These are phyloP conservation scores for Hyles vespertilio DNA, from an alignment of 1,140 invertebrate genomes.

Conservation along the genomic window DNA sequence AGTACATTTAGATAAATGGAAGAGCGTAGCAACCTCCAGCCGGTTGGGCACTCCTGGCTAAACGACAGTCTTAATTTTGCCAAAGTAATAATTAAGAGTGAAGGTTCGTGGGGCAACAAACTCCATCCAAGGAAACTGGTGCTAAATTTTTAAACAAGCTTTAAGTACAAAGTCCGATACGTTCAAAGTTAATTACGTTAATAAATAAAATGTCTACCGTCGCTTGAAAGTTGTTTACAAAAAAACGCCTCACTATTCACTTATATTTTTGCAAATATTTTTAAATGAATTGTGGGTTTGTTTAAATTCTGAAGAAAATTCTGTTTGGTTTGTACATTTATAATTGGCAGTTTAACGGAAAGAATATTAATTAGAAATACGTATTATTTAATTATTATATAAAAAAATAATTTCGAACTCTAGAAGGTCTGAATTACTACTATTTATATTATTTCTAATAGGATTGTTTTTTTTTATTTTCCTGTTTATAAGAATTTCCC, in stretches of 20 bases:
- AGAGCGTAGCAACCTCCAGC: slow-evolving; percentile 54
- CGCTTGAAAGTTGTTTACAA: not conserved
- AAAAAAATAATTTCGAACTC: too few relatives aligned
- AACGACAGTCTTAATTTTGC: slow-evolving; percentile 77
- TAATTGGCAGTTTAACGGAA: too few relatives aligned
- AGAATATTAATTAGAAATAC: too few relatives aligned
- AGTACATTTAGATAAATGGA: slow-evolving; percentile 73
- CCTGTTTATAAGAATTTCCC: too few relatives aligned
- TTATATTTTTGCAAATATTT: slow-evolving; percentile 2
- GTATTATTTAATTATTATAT: too few relatives aligned
- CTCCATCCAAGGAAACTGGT: slow-evolving; percentile 38
- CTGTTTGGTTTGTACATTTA: too few relatives aligned
- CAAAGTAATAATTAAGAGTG: slow-evolving; percentile 78
- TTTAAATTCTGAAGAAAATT: not conserved
- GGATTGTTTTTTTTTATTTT: too few relatives aligned
- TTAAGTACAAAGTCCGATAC: slow-evolving; percentile 69
- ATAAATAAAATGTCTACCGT: slow-evolving; percentile 41
- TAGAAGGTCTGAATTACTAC: too few relatives aligned
- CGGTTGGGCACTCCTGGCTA: slow-evolving; percentile 59
- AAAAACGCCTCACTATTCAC: slow-evolving; percentile 2
- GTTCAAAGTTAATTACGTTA: slow-evolving; percentile 65
- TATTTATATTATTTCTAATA: too few relatives aligned
- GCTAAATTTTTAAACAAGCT: slow-evolving; percentile 71
- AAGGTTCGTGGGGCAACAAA: slow-evolving; percentile 60
- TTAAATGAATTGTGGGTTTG: not conserved